A percentile compares a stretch with the other conserved stretches of the same genome.
Conservation (phyloP, 2,113 vertebrate genomes). For the Emydura subglobosa region DNA sequence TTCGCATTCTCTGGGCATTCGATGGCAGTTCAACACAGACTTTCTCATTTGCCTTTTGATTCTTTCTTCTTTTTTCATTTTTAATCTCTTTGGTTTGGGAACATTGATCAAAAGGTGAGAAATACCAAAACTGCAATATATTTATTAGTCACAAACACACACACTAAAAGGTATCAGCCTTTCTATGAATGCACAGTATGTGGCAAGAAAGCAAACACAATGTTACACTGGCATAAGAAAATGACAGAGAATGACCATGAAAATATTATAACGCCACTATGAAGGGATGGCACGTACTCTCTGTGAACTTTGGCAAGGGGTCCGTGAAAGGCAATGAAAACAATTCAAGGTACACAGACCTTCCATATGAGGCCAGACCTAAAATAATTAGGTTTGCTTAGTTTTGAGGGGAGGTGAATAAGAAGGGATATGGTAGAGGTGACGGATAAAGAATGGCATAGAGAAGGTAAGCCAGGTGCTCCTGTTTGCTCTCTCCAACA, state of each 20-base stretch:
- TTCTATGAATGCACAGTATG: background rate
- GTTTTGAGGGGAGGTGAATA: conserved; percentile 65
- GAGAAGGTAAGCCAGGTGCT: conserved; percentile 15
- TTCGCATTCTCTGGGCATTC: conserved; percentile 15
- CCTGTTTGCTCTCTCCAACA: conserved; percentile 26
- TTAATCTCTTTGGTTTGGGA: background rate
- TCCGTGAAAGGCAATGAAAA: conserved; percentile 55
- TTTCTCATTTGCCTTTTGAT: conserved; percentile 1
- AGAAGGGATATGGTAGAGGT: conserved; percentile 36
- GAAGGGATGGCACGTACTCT: background rate
- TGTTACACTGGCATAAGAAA: conserved; percentile 22
- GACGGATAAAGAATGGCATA: conserved; percentile 21
- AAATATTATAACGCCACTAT: conserved; percentile 13
- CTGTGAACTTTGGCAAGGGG: conserved; percentile 36
- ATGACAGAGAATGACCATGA: background rate
- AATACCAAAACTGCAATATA: background rate
- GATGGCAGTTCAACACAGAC: conserved; percentile 26
- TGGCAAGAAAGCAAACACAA: background rate
- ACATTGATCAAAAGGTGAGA: conserved; percentile 15
- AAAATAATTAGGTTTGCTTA: conserved; percentile 49
- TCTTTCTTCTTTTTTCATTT: conserved; percentile 7
- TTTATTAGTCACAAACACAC: conserved; percentile 22
- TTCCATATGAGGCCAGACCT: conserved; percentile 49
- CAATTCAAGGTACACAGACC: conserved; percentile 17
- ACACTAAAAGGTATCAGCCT: conserved; percentile 9